A percentile compares a stretch with the other conserved stretches of the same genome.
phyloP scores from a whole-genome alignment of 2,888 invertebrate species.

The Agonopterix arenella region DNA sequence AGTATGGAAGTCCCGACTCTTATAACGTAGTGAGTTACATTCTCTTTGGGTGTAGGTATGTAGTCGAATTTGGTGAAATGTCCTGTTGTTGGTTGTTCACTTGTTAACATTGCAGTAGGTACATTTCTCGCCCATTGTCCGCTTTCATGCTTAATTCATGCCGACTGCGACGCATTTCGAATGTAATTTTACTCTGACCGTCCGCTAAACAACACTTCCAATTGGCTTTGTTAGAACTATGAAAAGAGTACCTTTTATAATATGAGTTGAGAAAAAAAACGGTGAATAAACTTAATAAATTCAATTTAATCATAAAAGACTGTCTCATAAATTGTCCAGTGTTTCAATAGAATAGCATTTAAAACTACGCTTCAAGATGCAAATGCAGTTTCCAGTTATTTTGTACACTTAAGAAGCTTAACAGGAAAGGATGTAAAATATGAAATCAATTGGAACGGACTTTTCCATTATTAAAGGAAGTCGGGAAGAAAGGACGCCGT shows the following conservation, averaged over 20 bases:
- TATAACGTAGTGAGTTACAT: no score
- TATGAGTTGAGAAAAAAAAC: no score
- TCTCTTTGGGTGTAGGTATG: no score
- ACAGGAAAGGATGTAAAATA: conserved; percentile 49
- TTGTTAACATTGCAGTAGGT: conserved; percentile 31
- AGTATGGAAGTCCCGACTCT: no score
- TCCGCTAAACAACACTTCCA: conserved; percentile 22
- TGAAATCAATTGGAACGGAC: conserved; percentile 63
- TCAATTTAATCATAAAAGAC: no score
- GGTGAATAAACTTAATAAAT: no score
- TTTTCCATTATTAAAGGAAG: conserved; percentile 65
- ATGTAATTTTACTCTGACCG: conserved; percentile 53
- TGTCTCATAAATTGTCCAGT: no score
- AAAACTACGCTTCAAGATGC: neutral
- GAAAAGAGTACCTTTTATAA: neutral
- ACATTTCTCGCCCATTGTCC: conserved; percentile 51
- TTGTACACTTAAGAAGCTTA: conserved; percentile 11
- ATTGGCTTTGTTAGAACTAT: neutral
- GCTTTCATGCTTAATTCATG: conserved; percentile 67
- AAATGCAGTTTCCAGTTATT: neutral
- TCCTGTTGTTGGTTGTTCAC: neutral
- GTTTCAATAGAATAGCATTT: conserved; percentile 1
- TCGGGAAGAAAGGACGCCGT: conserved; percentile 48
- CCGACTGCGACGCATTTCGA: conserved; percentile 54
- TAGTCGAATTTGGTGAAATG: no score